Conservation (phyloP, 1,140 invertebrate species). For the Streblospio benedicti region DNA sequence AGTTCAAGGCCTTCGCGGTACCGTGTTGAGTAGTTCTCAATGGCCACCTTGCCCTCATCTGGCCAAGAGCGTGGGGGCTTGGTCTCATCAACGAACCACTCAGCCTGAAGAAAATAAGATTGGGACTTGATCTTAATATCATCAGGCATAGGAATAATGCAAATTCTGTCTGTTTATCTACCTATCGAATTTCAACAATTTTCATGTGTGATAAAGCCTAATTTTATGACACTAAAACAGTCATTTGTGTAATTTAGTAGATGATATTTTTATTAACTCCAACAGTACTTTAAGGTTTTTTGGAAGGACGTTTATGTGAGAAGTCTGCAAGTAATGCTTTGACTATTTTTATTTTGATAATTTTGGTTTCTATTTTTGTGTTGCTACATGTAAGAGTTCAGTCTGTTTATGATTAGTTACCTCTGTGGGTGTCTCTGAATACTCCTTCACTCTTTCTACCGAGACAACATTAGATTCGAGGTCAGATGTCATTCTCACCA, state of each 20-base stretch:
- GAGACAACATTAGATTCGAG: constrained; percentile 96
- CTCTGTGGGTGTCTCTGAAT: constrained; percentile 67
- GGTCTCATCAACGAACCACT: constrained; percentile 10
- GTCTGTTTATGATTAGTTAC: too few species aligned
- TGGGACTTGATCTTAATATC: background rate
- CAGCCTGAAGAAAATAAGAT: constrained; percentile 14
- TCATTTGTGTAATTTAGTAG: too few species aligned
- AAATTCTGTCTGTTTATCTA: too few species aligned
- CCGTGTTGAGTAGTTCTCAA: constrained; percentile 64
- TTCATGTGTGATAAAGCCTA: too few species aligned
- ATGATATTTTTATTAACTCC: too few species aligned
- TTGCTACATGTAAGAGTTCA: too few species aligned
- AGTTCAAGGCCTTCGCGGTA: constrained; percentile 73
- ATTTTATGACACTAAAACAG: too few species aligned
- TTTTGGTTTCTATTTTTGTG: too few species aligned
- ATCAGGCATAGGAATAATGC: background rate
- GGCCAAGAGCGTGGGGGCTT: constrained; percentile 59
- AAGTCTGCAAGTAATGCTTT: too few species aligned
- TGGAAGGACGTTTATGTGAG: too few species aligned
- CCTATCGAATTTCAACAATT: too few species aligned
- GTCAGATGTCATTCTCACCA: constrained; percentile 92
- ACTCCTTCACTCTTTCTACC: constrained; percentile 94
- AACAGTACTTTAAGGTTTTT: background rate
- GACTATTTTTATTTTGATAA: too few species aligned
- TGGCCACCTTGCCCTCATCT: constrained; percentile 59